Evolutionary conservation across 2,888 invertebrate species (phyloP).

Genomic region (Clostera curtula): DNA sequence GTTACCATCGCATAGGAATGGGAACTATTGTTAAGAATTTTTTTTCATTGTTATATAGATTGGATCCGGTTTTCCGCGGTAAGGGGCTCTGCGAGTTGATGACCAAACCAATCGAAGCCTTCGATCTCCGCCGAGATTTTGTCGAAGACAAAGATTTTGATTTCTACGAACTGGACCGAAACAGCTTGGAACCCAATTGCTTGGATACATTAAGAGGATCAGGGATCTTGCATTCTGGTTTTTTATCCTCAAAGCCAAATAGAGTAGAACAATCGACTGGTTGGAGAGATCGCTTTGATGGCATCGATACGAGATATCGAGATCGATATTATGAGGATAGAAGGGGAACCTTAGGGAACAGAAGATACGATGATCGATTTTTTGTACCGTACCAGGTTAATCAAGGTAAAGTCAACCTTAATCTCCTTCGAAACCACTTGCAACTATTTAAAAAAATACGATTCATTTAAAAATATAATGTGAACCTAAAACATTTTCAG

Average conservation of each 20-base stretch:
- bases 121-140: conserved; percentile 77
- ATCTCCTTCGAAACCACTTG: no score
- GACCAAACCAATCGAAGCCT: conserved; percentile 80
- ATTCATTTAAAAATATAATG: no score
- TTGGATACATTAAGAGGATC: conserved; percentile 51
- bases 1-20: no score
- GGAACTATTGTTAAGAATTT: no score
- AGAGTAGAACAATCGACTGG: conserved; percentile 26
- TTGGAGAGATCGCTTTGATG: conserved; percentile 42
- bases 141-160: conserved; percentile 83
- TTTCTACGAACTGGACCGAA: conserved; percentile 85
- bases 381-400: conserved; percentile 74
- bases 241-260: conserved; percentile 50
- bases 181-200: conserved; percentile 78
- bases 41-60: conserved; percentile 56
- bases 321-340: conserved; percentile 34
- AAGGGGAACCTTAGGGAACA: conserved; percentile 31
- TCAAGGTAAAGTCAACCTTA: conserved; percentile 40
- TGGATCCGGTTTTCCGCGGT: conserved; percentile 80
- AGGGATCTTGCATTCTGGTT: conserved; percentile 62
- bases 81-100: conserved; percentile 87
- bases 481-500: conserved; percentile 16
- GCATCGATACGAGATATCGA: conserved; percentile 27
- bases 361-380: conserved; percentile 46
- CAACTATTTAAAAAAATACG: no score